Evolutionary conservation across 1,140 invertebrate species (phyloP), one percentile per base, ranked within the genome.

Genomic region (Gonioctena quinquepunctata): DNA sequence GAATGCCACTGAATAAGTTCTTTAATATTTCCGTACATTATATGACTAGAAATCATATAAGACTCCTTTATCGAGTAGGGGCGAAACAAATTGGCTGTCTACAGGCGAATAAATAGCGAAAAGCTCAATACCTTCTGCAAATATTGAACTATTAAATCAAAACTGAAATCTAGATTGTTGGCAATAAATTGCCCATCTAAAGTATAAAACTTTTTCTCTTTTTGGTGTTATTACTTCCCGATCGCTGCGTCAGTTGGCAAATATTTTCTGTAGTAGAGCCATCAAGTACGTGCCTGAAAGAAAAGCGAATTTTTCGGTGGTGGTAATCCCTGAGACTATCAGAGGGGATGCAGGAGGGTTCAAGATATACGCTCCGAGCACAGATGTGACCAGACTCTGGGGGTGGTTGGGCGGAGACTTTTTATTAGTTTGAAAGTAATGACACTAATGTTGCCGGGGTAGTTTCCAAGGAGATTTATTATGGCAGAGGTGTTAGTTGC

Each of bases 341-440:
- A 27, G 57, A 11, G 57, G 25, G 57, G 25, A 16, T 54, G 50
- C 16, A 22, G 50, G 22, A 54, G 60, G 18, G 60, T 27, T 62
- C 16, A 33, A 62, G 60, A 62, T 62, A 62, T 27, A 62, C 60
- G 60, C 21, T 22, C 3, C 18, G 26, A 48, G 60, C 60, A 42
- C 60, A 62, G 60, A 25, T 62, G 60, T 62, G 60, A 27, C 60
- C 60, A 27, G 57, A 27, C 16, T 27, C 18, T 21, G 18, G 19
- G 60, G 27, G 16, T n/a, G 21, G 60, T 25, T 11, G 57, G 28
- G 60, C 8, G 26, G 28, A 25, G 26, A 62, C 60, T 62, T 62
- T 62, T 62, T 62, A 62, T 62, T 62, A 62, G 60, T 62, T 62
- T 62, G n/a, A 62, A 62, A 62, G 60, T 62, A 62, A 62, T 62